Base-by-base conservation (phyloP, 2,113 vertebrate species). In the Bufo gargarizans region DNA sequence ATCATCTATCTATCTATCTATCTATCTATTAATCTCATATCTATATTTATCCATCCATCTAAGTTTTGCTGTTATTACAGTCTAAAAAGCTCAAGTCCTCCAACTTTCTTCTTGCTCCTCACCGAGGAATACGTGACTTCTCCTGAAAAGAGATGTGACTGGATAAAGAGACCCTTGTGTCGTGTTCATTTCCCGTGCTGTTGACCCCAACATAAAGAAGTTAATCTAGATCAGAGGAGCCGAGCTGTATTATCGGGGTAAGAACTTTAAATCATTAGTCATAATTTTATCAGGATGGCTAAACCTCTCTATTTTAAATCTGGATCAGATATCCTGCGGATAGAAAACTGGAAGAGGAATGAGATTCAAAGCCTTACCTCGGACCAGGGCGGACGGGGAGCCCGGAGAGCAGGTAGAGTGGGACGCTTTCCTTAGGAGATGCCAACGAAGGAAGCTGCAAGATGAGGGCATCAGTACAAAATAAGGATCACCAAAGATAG, bases 321-420 rank as follows among this genome's bases (percentile, higher is more conserved):
- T 90, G 90, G 91, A 91, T 91, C 87, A 88, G 71, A 88, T 86
- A 87, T 88, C 89, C 88, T 83, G 88, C 65, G 47, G 55, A 80
- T 76, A 83, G 77, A 95, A 94, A 95, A 95, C 95, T 82, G 69
- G 33, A 88, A 87, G 86, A 72, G 33, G 84, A 90, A 22, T 67
- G 89, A 85, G 43, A 0, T 61, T 13, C 14, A 58, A 63, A 87
- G 6, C 8, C 16, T 12, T 86, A 88, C 71, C 55, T 82, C 49
- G 9, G 58, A 76, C 86, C 43, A 47, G 79, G 71, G 86, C 76
- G 63, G 82, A 88, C 49, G 12, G 71, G 72, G 58, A 56, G 13
- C 72, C 11, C 84, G 87, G 71, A 78, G 59, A 16, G 11, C 87
- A 84, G 87, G 87, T 84, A 88, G 81, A 77, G 47, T 43, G 22